Percentiles rank a stretch among this genome's conserved stretches.
Conservation (phyloP, 2,113 vertebrate species). For the Turnix velox region DNA sequence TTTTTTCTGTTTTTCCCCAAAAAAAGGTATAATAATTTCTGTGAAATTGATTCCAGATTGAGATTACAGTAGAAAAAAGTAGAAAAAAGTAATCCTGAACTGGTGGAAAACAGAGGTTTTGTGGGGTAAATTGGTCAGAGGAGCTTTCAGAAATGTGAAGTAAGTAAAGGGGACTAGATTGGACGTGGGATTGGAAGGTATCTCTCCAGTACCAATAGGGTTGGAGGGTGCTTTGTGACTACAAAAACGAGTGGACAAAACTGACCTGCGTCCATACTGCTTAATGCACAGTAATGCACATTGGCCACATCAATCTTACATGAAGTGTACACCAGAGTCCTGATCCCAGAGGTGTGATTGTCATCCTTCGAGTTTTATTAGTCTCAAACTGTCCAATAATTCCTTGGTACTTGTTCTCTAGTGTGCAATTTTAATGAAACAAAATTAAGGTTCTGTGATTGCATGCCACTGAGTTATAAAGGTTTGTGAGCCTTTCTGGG, state of each 20-base stretch:
- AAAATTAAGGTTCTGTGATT: neutral
- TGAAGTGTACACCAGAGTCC: neutral
- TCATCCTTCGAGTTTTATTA: neutral
- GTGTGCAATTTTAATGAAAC: neutral
- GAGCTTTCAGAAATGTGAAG: neutral
- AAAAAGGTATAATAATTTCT: neutral
- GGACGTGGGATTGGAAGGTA: neutral
- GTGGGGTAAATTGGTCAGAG: neutral
- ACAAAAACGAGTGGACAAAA: neutral
- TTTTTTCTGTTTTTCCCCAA: neutral
- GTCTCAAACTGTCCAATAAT: neutral
- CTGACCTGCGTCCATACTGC: neutral
- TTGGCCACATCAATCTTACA: neutral
- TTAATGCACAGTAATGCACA: neutral
- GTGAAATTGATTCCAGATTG: neutral
- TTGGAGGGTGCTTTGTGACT: neutral
- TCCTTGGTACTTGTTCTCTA: neutral
- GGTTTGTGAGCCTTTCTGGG: neutral
- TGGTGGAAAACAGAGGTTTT: neutral
- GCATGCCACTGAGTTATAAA: neutral
- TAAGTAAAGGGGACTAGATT: accelerated
- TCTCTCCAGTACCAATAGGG: neutral
- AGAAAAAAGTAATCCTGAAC: neutral
- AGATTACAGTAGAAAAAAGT: neutral
- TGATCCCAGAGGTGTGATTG: neutral